These are phyloP conservation scores for Drosophila setifemur DNA, from an alignment of 1,140 invertebrate species.

Conservation along the genomic window DNA sequence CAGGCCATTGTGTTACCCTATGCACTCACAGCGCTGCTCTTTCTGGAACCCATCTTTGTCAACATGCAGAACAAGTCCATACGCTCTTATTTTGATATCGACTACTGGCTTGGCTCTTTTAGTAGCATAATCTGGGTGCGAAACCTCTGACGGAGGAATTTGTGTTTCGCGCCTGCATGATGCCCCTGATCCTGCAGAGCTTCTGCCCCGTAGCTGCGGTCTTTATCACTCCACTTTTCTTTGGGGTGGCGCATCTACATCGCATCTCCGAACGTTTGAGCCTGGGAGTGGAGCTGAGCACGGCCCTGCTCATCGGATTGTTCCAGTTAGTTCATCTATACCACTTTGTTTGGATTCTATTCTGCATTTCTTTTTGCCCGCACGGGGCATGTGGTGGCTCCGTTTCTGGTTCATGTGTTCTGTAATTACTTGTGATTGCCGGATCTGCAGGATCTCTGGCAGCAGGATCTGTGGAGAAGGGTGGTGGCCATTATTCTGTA, in stretches of 20 bases:
- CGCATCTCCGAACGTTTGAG: slow-evolving; percentile 92
- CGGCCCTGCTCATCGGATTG: slow-evolving; percentile 87
- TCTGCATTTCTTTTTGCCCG: slow-evolving; percentile 93
- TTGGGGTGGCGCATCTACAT: slow-evolving; percentile 97
- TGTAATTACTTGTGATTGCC: slow-evolving; percentile 98
- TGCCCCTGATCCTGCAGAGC: slow-evolving; percentile 93
- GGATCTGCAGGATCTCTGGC: slow-evolving; percentile 90
- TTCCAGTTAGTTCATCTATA: slow-evolving; percentile 96
- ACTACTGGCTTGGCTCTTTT: slow-evolving; percentile 89
- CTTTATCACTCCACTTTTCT: slow-evolving; percentile 94
- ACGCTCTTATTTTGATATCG: slow-evolving; percentile 87
- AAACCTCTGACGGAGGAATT: slow-evolving; percentile 97
- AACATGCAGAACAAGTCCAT: slow-evolving; percentile 88
- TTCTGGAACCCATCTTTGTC: slow-evolving; percentile 91
- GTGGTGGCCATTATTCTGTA: slow-evolving; percentile 87
- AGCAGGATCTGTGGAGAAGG: slow-evolving; percentile 87
- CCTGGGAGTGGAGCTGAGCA: slow-evolving; percentile 86
- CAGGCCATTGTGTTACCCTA: slow-evolving; percentile 90
- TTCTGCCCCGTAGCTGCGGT: slow-evolving; percentile 89
- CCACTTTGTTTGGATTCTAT: slow-evolving; percentile 96
- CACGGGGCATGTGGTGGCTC: slow-evolving; percentile 93
- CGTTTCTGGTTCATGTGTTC: slow-evolving; percentile 95
- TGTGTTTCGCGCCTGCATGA: slow-evolving; percentile 96
- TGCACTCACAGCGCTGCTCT: slow-evolving; percentile 91
- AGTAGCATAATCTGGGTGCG: slow-evolving; percentile 92